These are phyloP conservation scores for Kryptolebias marmoratus DNA, from an alignment of 2,113 vertebrate genomes.

Conservation along the genomic window DNA sequence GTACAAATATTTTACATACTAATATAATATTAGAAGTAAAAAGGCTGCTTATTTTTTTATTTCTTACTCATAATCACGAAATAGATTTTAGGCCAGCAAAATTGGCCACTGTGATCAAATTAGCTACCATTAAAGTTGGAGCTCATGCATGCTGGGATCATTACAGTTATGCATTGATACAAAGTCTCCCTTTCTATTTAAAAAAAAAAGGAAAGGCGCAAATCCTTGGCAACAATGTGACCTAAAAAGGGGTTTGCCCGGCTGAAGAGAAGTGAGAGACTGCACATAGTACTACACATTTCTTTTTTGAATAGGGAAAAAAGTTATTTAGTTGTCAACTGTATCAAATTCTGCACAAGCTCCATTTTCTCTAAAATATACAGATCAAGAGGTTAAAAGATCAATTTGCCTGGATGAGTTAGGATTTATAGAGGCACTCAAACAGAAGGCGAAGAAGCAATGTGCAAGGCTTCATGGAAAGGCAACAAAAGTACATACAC, in stretches of 20 bases:
- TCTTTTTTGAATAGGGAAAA: neutral
- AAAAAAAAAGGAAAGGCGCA: neutral
- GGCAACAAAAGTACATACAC: neutral
- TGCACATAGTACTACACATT: neutral
- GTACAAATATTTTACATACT: too few species aligned
- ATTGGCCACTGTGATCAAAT: neutral
- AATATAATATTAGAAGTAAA: too few species aligned
- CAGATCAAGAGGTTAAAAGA: slow-evolving; percentile 36
- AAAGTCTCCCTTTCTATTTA: neutral
- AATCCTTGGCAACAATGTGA: neutral
- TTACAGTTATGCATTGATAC: neutral
- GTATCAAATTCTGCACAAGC: neutral
- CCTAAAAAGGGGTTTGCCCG: neutral
- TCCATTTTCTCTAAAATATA: neutral
- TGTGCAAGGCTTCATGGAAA: neutral
- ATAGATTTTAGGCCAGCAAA: neutral
- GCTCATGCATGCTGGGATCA: neutral
- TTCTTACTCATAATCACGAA: neutral
- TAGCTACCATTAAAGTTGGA: neutral
- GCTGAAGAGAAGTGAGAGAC: neutral
- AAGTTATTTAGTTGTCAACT: neutral
- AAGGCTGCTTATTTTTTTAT: too few species aligned
- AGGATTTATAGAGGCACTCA: neutral
- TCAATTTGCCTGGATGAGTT: slow-evolving; percentile 17
- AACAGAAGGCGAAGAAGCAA: neutral